These are phyloP conservation scores for Falco cherrug DNA, from an alignment of 2,797 vertebrate genomes.

Conservation along the genomic window DNA sequence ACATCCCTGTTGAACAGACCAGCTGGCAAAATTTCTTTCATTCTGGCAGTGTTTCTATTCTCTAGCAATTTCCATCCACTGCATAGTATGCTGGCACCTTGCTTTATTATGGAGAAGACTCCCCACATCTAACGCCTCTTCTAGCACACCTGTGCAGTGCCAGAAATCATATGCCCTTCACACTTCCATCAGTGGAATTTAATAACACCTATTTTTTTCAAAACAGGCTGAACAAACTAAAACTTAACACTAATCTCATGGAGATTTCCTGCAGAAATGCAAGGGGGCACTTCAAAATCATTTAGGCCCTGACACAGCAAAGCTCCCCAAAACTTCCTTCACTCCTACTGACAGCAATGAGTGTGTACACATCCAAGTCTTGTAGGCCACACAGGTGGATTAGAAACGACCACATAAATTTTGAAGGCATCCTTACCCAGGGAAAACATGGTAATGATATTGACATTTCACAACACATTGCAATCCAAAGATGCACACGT, in stretches of 20 bases:
- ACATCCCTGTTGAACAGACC: background rate
- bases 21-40: background rate
- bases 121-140: background rate
- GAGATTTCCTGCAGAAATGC: background rate
- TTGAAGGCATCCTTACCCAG: background rate
- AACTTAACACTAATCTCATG: background rate
- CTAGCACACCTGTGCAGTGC: background rate
- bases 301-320: background rate
- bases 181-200: background rate
- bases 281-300: background rate
- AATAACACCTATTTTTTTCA: background rate
- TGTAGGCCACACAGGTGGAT: background rate
- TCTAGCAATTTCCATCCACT: background rate
- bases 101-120: background rate
- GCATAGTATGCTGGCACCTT: background rate
- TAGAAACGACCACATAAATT: background rate
- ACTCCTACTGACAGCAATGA: background rate
- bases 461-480: background rate
- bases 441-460: accelerated
- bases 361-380: accelerated
- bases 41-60: background rate
- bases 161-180: background rate
- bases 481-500: background rate
- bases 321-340: background rate
- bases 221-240: background rate